A percentile compares a stretch with the other conserved stretches of the same genome.
These are phyloP conservation scores for Chloebia gouldiae DNA, from an alignment of 2,113 vertebrate genomes.

Conservation along the genomic window DNA sequence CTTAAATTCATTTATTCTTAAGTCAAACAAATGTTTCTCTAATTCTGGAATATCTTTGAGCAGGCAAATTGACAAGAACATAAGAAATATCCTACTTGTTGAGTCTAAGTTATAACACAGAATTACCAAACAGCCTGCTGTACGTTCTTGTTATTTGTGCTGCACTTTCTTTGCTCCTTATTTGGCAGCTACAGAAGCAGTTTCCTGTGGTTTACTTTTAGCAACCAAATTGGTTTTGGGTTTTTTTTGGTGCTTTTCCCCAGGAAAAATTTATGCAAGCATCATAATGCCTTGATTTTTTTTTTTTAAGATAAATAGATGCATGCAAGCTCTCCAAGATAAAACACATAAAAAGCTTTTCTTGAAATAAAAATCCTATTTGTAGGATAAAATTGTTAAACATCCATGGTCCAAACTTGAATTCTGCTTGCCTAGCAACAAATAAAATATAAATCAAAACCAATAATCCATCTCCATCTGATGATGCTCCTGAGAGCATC, in stretches of 20 bases:
- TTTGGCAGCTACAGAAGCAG: background rate
- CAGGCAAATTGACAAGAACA: background rate
- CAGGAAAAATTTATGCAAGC: background rate
- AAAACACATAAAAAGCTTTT: background rate
- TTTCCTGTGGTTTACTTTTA: background rate
- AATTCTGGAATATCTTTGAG: conserved; percentile 13
- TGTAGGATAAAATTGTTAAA: background rate
- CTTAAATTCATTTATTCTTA: conserved; percentile 1
- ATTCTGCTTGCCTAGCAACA: background rate
- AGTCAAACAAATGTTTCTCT: background rate
- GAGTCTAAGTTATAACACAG: background rate
- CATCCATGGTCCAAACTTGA: background rate
- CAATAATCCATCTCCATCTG: background rate
- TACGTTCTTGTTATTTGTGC: background rate
- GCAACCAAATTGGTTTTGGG: background rate
- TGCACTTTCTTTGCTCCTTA: background rate
- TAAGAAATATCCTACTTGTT: conserved; percentile 11
- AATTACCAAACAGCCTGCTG: background rate
- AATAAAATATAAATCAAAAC: background rate
- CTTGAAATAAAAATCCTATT: background rate
- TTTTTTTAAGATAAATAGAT: background rate
- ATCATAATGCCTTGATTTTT: background rate
- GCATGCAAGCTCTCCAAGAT: background rate
- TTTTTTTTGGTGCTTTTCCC: background rate
- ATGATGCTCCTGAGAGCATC: background rate